Percentiles rank a stretch among this genome's conserved stretches.
These are phyloP conservation scores for Antheraea yamamai DNA, from an alignment of 2,888 invertebrate species.

Conservation along the genomic window DNA sequence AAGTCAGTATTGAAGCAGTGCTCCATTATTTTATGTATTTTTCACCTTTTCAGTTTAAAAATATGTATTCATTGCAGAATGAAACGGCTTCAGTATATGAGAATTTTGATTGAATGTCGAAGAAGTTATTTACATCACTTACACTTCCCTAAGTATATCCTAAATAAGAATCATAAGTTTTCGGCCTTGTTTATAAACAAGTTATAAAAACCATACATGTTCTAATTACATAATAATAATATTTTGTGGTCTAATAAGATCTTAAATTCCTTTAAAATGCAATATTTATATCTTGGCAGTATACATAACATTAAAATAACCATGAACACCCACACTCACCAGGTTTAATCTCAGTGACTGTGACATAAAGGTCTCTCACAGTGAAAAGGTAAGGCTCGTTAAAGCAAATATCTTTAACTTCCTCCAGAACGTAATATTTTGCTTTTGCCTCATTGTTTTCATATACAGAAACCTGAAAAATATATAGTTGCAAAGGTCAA, in stretches of 20 bases:
- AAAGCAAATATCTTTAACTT: slow-evolving; percentile 84
- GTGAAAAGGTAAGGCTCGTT: slow-evolving; percentile 80
- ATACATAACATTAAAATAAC: not conserved
- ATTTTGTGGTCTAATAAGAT: not conserved
- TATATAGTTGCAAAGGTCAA: not conserved
- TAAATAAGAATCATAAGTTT: too few relatives aligned
- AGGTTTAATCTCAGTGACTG: slow-evolving; percentile 82
- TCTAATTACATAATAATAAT: not conserved
- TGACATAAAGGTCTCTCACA: slow-evolving; percentile 83
- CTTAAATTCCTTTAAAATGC: not conserved
- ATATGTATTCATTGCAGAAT: too few relatives aligned
- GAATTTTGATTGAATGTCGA: too few relatives aligned
- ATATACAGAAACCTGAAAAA: slow-evolving; percentile 78
- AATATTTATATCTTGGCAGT: not conserved
- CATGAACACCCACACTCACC: slow-evolving; percentile 48
- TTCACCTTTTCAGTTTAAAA: too few relatives aligned
- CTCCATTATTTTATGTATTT: too few relatives aligned
- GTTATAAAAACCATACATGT: too few relatives aligned
- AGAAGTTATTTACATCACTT: too few relatives aligned
- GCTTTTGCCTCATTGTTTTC: slow-evolving; percentile 77
- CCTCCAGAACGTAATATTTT: slow-evolving; percentile 81
- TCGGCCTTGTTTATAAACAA: too few relatives aligned
- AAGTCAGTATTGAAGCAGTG: too few relatives aligned
- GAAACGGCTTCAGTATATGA: too few relatives aligned
- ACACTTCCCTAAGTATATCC: too few relatives aligned